These are phyloP conservation scores for Polyergus mexicanus DNA, from an alignment of 1,140 invertebrate genomes.

Conservation along the genomic window DNA sequence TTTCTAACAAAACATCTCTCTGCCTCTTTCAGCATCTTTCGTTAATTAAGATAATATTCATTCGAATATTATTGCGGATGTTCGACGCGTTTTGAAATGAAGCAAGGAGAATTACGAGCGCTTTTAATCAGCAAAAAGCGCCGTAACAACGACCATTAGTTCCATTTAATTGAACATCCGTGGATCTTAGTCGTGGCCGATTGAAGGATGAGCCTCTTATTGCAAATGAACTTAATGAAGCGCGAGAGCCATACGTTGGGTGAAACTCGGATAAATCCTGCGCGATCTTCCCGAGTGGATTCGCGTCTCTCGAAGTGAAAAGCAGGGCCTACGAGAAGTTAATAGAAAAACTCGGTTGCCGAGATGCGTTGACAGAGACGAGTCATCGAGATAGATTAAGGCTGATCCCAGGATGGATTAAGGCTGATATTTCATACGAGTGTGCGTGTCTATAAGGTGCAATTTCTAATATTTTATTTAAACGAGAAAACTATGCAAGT, in stretches of 20 bases:
- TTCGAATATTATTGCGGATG: background rate
- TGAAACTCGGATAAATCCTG: conserved; percentile 67
- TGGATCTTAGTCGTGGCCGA: background rate
- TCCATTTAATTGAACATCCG: conserved; percentile 55
- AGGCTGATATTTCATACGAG: conserved; percentile 17
- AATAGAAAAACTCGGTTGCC: conserved; percentile 78
- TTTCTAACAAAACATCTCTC: background rate
- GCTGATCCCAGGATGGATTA: background rate
- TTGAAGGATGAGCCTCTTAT: conserved; percentile 3
- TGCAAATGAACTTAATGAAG: conserved; percentile 53
- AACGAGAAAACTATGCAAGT: conserved; percentile 18
- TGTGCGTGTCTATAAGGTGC: background rate
- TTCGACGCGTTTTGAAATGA: background rate
- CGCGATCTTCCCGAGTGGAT: conserved; percentile 40
- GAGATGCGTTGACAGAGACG: conserved; percentile 48
- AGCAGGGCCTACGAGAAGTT: conserved; percentile 56
- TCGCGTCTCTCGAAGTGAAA: conserved; percentile 41
- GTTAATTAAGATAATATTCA: conserved; percentile 25
- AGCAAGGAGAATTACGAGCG: conserved; percentile 22
- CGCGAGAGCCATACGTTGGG: conserved; percentile 23
- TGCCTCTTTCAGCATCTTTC: background rate
- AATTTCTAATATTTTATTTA: conserved; percentile 37
- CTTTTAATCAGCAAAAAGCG: conserved; percentile 16
- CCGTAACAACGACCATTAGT: conserved; percentile 36
- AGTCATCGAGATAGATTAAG: conserved; percentile 52